Conservation (phyloP, 2,113 vertebrate species). For the Oreotrochilus melanogaster region DNA sequence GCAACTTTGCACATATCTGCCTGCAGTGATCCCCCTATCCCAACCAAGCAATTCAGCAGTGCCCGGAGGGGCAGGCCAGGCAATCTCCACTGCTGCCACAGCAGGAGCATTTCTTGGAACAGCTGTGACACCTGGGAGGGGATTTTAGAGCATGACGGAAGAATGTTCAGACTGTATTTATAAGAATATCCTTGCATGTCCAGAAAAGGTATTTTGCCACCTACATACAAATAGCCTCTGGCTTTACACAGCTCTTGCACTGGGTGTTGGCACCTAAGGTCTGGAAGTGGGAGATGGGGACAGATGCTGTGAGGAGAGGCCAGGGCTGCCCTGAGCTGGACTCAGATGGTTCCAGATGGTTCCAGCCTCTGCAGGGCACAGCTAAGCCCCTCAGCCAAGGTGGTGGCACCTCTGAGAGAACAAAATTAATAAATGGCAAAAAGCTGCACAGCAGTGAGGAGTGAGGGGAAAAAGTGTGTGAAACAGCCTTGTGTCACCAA, state of each 20-base stretch:
- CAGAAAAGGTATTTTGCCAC: neutral
- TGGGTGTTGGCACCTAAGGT: accelerated
- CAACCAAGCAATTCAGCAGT: neutral
- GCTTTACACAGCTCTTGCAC: neutral
- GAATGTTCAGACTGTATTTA: neutral
- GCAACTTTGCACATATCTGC: neutral
- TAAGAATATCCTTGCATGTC: too few species aligned
- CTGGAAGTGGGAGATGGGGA: accelerated
- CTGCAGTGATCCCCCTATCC: neutral
- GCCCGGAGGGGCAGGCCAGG: neutral
- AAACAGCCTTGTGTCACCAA: neutral
- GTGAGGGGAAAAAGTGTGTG: neutral
- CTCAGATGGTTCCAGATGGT: accelerated
- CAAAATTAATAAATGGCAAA: neutral
- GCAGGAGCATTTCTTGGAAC: accelerated
- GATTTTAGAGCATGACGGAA: accelerated
- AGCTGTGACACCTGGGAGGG: neutral
- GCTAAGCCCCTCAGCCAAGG: accelerated
- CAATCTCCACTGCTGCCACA: neutral
- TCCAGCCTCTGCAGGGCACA: accelerated
- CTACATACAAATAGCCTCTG: neutral
- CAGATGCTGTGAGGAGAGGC: neutral
- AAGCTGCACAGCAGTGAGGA: accelerated
- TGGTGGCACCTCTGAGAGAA: accelerated
- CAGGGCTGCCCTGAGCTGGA: accelerated